Evolutionary conservation across 2,888 invertebrate genomes (phyloP).

Genomic region (Stratiomys singularior): DNA sequence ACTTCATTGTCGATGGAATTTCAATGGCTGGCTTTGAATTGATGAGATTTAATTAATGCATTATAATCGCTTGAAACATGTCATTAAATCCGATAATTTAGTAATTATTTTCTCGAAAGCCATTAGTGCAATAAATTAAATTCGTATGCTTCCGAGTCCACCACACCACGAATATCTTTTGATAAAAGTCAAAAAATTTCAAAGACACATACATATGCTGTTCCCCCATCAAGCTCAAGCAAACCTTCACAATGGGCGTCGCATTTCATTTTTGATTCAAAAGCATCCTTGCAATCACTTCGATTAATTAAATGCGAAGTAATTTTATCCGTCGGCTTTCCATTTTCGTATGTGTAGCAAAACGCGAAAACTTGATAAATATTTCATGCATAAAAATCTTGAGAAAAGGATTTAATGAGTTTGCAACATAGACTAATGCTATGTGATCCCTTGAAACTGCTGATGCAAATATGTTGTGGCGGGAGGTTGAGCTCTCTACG

Average conservation of each 20-base stretch:
- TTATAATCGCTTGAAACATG: background rate
- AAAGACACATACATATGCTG: background rate
- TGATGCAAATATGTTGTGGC: background rate
- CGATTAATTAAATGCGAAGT: conserved; percentile 42
- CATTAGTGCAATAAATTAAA: conserved; percentile 21
- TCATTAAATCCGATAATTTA: conserved; percentile 3
- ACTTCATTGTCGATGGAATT: too few species aligned
- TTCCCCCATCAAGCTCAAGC: background rate
- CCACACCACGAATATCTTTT: conserved; percentile 15
- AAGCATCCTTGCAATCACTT: conserved; percentile 26
- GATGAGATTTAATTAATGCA: background rate
- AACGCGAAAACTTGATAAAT: conserved; percentile 39
- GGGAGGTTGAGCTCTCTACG: too few species aligned
- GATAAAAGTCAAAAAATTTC: background rate
- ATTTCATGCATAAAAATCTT: conserved; percentile 43
- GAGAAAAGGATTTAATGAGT: conserved; percentile 39
- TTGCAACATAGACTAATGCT: background rate
- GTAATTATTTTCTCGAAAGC: conserved; percentile 21
- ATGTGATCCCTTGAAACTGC: background rate
- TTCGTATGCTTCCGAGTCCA: background rate
- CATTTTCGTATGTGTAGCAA: conserved; percentile 12
- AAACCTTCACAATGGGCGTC: conserved; percentile 5
- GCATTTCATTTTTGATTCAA: conserved; percentile 20
- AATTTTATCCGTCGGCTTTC: conserved; percentile 28
- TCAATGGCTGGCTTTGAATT: background rate